phyloP scores from a whole-genome alignment of 2,888 invertebrate species.

The Drosophila ochracea region DNA sequence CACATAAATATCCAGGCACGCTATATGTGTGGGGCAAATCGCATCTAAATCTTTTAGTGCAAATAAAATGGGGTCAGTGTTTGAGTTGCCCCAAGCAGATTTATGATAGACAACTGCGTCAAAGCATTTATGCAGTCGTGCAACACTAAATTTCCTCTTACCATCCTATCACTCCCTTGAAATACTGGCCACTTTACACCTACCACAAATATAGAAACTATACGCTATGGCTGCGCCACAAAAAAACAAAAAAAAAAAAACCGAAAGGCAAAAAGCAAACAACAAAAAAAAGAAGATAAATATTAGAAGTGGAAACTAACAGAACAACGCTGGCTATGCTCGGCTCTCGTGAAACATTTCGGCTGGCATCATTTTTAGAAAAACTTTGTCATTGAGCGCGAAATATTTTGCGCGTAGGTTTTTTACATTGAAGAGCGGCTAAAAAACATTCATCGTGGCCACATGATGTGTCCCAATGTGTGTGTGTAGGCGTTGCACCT shows the following conservation, averaged over 20 bases:
- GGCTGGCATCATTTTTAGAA: conserved; percentile 53
- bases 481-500: conserved; percentile 37
- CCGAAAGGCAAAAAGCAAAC: background rate
- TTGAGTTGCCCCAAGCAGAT: conserved; percentile 55
- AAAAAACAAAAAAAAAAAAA: conserved; percentile 4
- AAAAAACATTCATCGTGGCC: conserved; percentile 42
- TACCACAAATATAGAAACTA: conserved; percentile 52
- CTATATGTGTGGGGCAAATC: conserved; percentile 21
- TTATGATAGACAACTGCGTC: conserved; percentile 63
- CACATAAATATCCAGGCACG: no score
- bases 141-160: background rate
- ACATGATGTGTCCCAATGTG: conserved; percentile 27
- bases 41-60: conserved; percentile 35
- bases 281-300: conserved; percentile 26
- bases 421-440: conserved; percentile 53
- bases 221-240: conserved; percentile 35
- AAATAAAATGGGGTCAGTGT: conserved; percentile 51
- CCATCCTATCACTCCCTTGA: background rate
- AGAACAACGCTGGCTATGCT: conserved; percentile 4
- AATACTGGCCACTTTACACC: conserved; percentile 55
- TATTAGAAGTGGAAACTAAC: conserved; percentile 22
- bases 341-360: conserved; percentile 20
- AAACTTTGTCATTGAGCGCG: conserved; percentile 55
- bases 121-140: conserved; percentile 54
- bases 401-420: conserved; percentile 43